These are phyloP conservation scores for Hypomecis atomaria DNA, from an alignment of 2,888 invertebrate species.

Conservation along the genomic window DNA sequence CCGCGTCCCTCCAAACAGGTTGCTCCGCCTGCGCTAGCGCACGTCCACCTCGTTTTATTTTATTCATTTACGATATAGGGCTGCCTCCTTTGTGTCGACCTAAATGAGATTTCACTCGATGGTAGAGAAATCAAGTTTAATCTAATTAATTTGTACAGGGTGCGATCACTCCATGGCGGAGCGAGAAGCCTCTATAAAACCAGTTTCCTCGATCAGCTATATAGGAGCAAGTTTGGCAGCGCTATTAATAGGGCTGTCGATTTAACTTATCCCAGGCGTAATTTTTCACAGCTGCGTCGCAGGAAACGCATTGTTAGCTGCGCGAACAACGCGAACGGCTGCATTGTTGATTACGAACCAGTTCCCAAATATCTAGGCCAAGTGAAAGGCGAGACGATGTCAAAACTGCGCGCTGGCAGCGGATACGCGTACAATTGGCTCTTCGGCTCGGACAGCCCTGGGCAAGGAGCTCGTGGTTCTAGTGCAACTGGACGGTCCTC, in stretches of 20 bases:
- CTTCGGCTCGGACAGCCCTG: slow-evolving; percentile 59
- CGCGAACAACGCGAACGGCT: slow-evolving; percentile 53
- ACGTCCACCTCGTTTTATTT: slow-evolving; percentile 69
- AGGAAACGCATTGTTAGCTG: slow-evolving; percentile 60
- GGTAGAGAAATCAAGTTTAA: slow-evolving; percentile 26
- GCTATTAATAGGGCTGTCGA: slow-evolving; percentile 35
- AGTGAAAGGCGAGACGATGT: slow-evolving; percentile 81
- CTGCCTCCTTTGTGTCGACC: slow-evolving; percentile 50
- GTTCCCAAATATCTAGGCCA: slow-evolving; percentile 82
- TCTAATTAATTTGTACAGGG: slow-evolving; percentile 24
- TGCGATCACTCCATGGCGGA: slow-evolving; percentile 24
- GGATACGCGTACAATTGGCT: slow-evolving; percentile 51
- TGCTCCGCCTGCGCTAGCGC: slow-evolving; percentile 71
- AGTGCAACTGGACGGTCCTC: slow-evolving; percentile 70
- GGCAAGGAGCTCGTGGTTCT: slow-evolving; percentile 53
- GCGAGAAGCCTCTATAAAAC: slow-evolving; percentile 25
- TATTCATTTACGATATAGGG: slow-evolving; percentile 68
- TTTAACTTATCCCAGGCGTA: slow-evolving; percentile 33
- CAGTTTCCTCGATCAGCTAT: slow-evolving; percentile 27
- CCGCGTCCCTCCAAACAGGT: slow-evolving; percentile 77
- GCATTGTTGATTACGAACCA: slow-evolving; percentile 78
- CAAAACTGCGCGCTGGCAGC: slow-evolving; percentile 64
- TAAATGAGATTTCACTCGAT: slow-evolving; percentile 34
- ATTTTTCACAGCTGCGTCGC: slow-evolving; percentile 57
- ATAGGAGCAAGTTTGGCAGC: slow-evolving; percentile 23